Percentiles rank a stretch among this genome's conserved stretches.
Evolutionary conservation across 2,113 vertebrate genomes (phyloP).

Genomic region (Brachyistius frenatus): DNA sequence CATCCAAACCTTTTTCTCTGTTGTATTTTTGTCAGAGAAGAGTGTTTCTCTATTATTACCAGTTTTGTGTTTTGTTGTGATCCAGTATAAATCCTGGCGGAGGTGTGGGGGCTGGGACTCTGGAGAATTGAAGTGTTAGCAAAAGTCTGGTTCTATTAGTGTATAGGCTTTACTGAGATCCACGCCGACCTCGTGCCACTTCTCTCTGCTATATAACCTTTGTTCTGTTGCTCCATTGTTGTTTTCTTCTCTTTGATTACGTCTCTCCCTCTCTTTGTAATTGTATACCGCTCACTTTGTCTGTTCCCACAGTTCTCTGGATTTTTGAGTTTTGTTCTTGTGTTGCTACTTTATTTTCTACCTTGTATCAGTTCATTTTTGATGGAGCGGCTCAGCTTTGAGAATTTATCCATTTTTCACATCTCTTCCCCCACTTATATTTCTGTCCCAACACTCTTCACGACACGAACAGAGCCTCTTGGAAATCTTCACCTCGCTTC

Average conservation of each 20-base stretch:
- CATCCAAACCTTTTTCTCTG: slow-evolving; percentile 12
- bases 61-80: slow-evolving; percentile 41
- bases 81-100: slow-evolving; percentile 44
- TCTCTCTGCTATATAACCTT: slow-evolving; percentile 36
- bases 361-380: neutral
- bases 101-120: slow-evolving; percentile 29
- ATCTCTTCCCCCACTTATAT: slow-evolving; percentile 14
- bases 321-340: slow-evolving; percentile 8
- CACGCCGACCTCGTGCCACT: slow-evolving; percentile 38
- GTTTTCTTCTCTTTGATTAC: slow-evolving; percentile 38
- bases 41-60: slow-evolving; percentile 21
- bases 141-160: slow-evolving; percentile 52
- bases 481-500: slow-evolving; percentile 36
- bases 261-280: slow-evolving; percentile 18
- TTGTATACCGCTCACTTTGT: slow-evolving; percentile 7
- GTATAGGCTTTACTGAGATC: slow-evolving; percentile 58
- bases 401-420: slow-evolving; percentile 34
- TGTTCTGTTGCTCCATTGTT: slow-evolving; percentile 43
- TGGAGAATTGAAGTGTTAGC: slow-evolving; percentile 44
- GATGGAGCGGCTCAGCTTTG: neutral
- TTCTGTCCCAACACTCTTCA: slow-evolving; percentile 11
- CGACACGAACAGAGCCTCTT: slow-evolving; percentile 35
- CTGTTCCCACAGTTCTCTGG: slow-evolving; percentile 6
- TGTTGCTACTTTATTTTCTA: slow-evolving; percentile 14
- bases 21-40: slow-evolving; percentile 17